A percentile compares a stretch with the other conserved stretches of the same genome.
phyloP scores from a whole-genome alignment of 2,797 vertebrate genomes.

The Acanthornis magna region DNA sequence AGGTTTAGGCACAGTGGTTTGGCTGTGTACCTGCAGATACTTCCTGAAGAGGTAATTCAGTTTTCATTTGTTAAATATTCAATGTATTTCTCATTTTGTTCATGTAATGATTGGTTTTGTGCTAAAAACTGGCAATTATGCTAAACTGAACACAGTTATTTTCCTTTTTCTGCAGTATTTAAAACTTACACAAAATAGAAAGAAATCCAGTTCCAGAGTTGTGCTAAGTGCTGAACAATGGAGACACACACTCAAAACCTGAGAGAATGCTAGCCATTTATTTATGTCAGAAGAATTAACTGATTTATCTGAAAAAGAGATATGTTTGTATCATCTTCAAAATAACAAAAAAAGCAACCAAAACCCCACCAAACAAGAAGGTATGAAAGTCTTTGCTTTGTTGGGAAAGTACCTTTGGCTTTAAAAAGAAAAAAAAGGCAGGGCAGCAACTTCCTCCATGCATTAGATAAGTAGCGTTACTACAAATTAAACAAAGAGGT shows the following conservation, averaged over 20 bases:
- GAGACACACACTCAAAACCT: neutral
- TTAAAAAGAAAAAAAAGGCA: fast-evolving
- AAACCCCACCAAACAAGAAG: neutral
- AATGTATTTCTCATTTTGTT: neutral
- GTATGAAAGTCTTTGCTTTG: neutral
- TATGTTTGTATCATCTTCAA: neutral
- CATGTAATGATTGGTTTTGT: neutral
- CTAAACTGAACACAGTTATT: neutral
- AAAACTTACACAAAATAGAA: neutral
- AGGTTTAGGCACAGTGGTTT: neutral
- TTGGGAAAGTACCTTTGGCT: neutral
- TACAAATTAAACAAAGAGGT: neutral
- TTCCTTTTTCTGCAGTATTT: neutral
- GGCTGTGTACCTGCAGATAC: neutral
- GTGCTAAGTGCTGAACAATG: neutral
- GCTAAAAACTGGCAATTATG: neutral
- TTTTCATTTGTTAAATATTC: neutral
- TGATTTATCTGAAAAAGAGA: neutral
- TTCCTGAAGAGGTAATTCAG: neutral
- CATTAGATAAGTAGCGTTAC: neutral
- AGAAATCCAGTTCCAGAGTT: neutral
- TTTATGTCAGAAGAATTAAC: neutral
- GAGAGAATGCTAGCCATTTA: neutral
- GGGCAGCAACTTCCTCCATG: neutral
- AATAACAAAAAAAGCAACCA: neutral